A percentile compares a stretch with the other conserved stretches of the same genome.
Evolutionary conservation across 2,888 invertebrate genomes (phyloP).

Genomic region (Pogonocherus hispidulus): DNA sequence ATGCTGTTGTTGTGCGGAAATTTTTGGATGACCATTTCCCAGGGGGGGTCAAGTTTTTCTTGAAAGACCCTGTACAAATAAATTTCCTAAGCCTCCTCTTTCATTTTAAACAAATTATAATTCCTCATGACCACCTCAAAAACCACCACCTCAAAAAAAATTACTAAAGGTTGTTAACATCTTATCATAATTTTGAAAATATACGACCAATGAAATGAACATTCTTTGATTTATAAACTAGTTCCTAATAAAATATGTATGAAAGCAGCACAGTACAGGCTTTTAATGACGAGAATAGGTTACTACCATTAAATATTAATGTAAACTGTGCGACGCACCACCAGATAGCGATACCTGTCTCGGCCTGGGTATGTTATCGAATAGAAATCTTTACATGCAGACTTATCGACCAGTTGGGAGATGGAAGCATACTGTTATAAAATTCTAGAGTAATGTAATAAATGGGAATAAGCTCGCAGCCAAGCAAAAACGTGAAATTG

Average conservation of each 20-base stretch:
- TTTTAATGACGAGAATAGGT: not conserved
- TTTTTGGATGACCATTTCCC: too few species aligned
- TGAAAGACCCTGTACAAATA: too few species aligned
- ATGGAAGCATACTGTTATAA: slow-evolving; percentile 3
- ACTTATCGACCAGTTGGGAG: not conserved
- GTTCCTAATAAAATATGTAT: not conserved
- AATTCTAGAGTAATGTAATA: slow-evolving; percentile 8
- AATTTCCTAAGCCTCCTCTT: too few species aligned
- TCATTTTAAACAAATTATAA: too few species aligned
- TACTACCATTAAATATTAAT: not conserved
- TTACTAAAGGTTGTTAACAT: too few species aligned
- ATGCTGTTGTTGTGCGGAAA: too few species aligned
- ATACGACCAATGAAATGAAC: too few species aligned
- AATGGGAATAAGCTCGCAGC: not conserved
- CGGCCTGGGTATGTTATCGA: not conserved
- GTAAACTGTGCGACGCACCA: not conserved
- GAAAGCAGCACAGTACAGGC: slow-evolving; percentile 5
- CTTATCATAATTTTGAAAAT: too few species aligned
- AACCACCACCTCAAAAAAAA: too few species aligned
- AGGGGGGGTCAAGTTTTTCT: too few species aligned
- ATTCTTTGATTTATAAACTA: too few species aligned
- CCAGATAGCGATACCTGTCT: slow-evolving; percentile 5
- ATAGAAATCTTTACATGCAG: slow-evolving; percentile 6
- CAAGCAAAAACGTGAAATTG: not conserved
- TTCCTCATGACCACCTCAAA: too few species aligned